phyloP scores from a whole-genome alignment of 2,113 vertebrate genomes.

The Aspidoscelis tigris region DNA sequence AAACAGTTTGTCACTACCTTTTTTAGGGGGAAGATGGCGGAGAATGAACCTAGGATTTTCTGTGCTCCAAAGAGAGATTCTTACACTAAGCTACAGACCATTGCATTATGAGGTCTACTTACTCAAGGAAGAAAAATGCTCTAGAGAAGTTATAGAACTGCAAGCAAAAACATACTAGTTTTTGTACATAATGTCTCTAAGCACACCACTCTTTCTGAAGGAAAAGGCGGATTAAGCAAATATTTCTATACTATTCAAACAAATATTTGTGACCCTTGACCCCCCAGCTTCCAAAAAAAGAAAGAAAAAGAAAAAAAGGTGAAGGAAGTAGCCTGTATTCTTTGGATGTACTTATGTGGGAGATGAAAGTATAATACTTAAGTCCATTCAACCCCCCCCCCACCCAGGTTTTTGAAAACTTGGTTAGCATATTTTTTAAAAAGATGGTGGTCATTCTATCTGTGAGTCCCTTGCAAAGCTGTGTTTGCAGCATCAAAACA shows the following conservation, averaged over 20 bases:
- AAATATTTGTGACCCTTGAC: neutral
- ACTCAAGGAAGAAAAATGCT: too few species aligned
- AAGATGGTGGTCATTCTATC: neutral
- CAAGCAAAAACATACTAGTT: constrained; percentile 4
- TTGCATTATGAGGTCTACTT: too few species aligned
- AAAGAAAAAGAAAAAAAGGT: neutral
- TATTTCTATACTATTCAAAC: neutral
- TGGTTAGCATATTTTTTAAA: neutral
- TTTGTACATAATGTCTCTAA: neutral
- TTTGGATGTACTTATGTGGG: constrained; percentile 28
- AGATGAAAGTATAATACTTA: constrained; percentile 16
- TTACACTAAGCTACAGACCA: too few species aligned
- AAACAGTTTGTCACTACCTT: neutral
- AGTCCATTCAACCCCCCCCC: constrained; percentile 9
- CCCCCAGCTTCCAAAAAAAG: too few species aligned
- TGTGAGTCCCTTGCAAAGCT: neutral
- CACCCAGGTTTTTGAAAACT: neutral
- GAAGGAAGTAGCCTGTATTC: constrained; percentile 52
- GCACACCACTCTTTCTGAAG: neutral
- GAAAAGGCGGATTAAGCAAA: neutral
- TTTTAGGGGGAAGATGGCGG: neutral
- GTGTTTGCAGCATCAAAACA: neutral
- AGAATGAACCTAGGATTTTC: neutral
- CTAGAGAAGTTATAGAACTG: constrained; percentile 35
- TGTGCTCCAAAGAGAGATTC: too few species aligned